Conservation (phyloP, 2,888 invertebrate genomes). For the Nomada flava region DNA sequence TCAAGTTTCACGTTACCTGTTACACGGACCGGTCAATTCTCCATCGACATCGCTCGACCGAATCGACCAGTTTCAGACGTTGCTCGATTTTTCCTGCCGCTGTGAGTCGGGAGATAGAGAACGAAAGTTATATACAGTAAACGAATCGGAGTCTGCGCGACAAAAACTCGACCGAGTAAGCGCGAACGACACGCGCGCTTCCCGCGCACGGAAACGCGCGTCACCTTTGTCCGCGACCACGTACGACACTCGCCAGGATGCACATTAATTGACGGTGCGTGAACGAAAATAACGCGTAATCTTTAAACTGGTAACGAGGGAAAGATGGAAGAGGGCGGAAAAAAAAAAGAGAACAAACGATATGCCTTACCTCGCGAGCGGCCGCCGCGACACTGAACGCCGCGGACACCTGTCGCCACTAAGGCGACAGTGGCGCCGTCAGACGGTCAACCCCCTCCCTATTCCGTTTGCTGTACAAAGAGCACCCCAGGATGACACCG, state of each 20-base stretch:
- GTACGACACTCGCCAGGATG: conserved; percentile 37
- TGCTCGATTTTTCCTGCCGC: background rate
- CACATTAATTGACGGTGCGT: conserved; percentile 13
- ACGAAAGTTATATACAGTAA: conserved; percentile 8
- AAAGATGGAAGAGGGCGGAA: background rate
- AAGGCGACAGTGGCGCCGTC: conserved; percentile 77
- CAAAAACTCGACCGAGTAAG: conserved; percentile 63
- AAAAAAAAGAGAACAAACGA: conserved; percentile 65
- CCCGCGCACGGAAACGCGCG: conserved; percentile 65
- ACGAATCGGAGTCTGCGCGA: conserved; percentile 73
- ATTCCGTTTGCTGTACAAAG: conserved; percentile 28
- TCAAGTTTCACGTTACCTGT: conserved; percentile 18
- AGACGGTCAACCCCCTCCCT: conserved; percentile 59
- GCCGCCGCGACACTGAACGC: conserved; percentile 83
- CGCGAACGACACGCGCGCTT: conserved; percentile 63
- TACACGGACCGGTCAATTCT: background rate
- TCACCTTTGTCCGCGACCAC: conserved; percentile 44
- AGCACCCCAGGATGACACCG: conserved; percentile 37
- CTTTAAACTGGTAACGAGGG: background rate
- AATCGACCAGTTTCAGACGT: background rate
- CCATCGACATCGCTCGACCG: background rate
- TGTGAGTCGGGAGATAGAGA: background rate
- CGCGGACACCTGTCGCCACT: conserved; percentile 83
- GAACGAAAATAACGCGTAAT: conserved; percentile 24
- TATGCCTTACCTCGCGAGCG: conserved; percentile 82